A percentile compares a stretch with the other conserved stretches of the same genome.
Conservation (phyloP, 1,140 invertebrate genomes). For the Augochlora pura region DNA sequence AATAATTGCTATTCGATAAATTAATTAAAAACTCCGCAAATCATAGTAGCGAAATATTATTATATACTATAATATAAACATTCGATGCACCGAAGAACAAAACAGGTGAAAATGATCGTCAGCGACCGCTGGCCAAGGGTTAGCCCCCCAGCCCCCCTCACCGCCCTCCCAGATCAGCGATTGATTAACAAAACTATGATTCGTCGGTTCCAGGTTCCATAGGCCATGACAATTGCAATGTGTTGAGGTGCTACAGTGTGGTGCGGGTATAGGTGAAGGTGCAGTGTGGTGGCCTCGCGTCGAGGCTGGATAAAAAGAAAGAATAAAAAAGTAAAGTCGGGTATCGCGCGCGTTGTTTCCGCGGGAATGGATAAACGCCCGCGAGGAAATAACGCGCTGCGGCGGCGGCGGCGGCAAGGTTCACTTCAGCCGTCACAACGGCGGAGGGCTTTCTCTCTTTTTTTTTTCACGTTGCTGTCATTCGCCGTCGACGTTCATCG, state of each 20-base stretch:
- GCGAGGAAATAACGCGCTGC: neutral
- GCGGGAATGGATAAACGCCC: conserved; percentile 49
- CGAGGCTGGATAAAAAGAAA: conserved; percentile 54
- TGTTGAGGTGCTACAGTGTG: conserved; percentile 79
- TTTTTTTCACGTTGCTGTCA: conserved; percentile 65
- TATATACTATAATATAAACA: no score
- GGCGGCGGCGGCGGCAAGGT: no score
- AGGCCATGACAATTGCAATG: conserved; percentile 89
- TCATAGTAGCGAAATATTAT: no score
- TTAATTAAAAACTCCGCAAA: no score
- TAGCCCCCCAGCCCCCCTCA: no score
- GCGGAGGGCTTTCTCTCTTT: no score
- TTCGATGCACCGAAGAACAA: no score
- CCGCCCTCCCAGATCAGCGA: neutral
- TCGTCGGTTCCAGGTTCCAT: conserved; percentile 83
- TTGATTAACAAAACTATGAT: neutral
- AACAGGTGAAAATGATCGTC: neutral
- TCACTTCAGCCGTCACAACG: no score
- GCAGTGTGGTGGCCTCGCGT: conserved; percentile 70
- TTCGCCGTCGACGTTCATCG: conserved; percentile 38
- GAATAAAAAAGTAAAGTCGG: conserved; percentile 2
- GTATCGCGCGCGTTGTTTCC: conserved; percentile 58
- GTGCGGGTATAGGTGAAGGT: conserved; percentile 74
- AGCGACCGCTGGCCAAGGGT: neutral
- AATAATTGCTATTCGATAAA: no score